Evolutionary conservation across 1,140 invertebrate genomes (phyloP).

Genomic region (Caenorhabditis latens): DNA sequence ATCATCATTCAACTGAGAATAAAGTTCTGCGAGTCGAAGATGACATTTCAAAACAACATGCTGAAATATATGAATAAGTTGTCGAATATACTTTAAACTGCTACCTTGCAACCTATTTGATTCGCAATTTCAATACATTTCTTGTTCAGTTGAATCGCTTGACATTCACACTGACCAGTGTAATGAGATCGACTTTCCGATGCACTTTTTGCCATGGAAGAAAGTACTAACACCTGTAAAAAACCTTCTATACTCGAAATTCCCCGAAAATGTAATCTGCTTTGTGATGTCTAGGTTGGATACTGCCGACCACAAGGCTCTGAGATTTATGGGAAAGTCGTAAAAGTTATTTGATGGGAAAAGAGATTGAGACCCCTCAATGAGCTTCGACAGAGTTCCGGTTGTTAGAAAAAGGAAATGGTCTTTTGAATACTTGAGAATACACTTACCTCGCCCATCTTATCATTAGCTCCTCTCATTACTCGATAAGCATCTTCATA

Average conservation of each 20-base stretch:
- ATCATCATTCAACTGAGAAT: constrained; percentile 72
- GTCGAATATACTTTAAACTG: neutral
- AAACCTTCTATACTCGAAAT: neutral
- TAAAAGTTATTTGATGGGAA: constrained; percentile 50
- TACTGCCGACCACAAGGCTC: neutral
- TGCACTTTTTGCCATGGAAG: constrained; percentile 76
- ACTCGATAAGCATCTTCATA: constrained; percentile 77
- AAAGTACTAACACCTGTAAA: constrained; percentile 71
- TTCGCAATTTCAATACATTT: constrained; percentile 77
- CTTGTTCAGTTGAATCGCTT: constrained; percentile 72
- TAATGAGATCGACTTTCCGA: constrained; percentile 75
- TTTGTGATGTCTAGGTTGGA: neutral
- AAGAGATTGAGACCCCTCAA: neutral
- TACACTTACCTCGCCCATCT: constrained; percentile 74
- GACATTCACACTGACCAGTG: constrained; percentile 77
- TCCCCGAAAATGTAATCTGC: neutral
- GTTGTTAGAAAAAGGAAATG: neutral
- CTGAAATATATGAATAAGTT: constrained; percentile 53
- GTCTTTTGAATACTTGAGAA: neutral
- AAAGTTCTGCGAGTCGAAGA: constrained; percentile 74
- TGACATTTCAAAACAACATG: constrained; percentile 77
- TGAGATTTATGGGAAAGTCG: constrained; percentile 38
- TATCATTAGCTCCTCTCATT: constrained; percentile 73
- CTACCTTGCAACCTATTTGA: constrained; percentile 75
- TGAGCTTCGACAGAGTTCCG: neutral